Conservation (phyloP, 2,797 vertebrate species). For the Sebastes steindachneri region DNA sequence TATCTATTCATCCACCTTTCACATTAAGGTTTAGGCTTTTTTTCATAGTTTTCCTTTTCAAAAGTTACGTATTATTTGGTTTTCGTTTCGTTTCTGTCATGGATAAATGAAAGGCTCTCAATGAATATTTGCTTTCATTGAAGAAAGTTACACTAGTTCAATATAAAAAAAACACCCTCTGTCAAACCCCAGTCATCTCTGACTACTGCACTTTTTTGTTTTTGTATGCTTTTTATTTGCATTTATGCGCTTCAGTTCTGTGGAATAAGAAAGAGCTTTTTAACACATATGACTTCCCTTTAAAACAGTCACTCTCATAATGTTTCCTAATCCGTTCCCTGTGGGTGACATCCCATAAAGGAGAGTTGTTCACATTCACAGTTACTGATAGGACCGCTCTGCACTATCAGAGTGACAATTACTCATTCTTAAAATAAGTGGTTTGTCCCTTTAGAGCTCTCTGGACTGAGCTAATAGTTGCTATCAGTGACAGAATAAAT, state of each 20-base stretch:
- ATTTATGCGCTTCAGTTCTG: background rate
- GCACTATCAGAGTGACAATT: constrained; percentile 27
- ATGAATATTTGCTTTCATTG: background rate
- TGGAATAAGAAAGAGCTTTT: background rate
- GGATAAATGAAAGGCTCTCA: background rate
- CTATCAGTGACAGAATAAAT: constrained; percentile 54
- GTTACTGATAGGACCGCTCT: constrained; percentile 25
- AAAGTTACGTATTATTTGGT: too few relatives aligned
- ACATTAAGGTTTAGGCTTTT: background rate
- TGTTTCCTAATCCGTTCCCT: background rate
- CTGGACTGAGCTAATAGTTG: constrained; percentile 51
- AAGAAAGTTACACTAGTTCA: background rate
- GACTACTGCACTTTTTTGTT: background rate
- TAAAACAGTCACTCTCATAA: background rate
- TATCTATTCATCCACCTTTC: background rate
- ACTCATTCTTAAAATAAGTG: constrained; percentile 56
- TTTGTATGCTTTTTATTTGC: background rate
- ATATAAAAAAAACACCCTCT: background rate
- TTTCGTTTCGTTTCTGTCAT: background rate
- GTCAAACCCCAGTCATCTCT: background rate
- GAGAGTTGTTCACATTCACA: constrained; percentile 41
- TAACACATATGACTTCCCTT: background rate
- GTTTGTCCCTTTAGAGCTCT: constrained; percentile 38
- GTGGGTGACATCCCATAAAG: constrained; percentile 14
- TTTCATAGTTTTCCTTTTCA: background rate